Percentiles rank a stretch among this genome's conserved stretches.
phyloP scores from a whole-genome alignment of 2,113 vertebrate genomes.

The Astur gentilis region DNA sequence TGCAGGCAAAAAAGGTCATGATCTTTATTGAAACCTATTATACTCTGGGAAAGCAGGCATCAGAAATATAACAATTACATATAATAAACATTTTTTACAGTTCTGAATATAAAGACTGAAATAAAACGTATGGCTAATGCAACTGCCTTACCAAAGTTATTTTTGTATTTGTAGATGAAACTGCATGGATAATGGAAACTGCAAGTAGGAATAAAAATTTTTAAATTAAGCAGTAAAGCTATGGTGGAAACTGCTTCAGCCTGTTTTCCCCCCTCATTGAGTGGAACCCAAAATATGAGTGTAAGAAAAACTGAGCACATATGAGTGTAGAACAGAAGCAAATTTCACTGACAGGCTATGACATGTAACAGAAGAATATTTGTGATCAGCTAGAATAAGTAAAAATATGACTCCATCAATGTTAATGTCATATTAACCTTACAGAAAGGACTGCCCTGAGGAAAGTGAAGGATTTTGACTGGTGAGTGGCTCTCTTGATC shows the following conservation, averaged over 20 bases:
- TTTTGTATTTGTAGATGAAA: background rate
- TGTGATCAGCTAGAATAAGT: background rate
- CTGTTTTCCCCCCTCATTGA: fast-evolving
- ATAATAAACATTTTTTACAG: background rate
- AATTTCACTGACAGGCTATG: background rate
- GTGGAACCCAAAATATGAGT: background rate
- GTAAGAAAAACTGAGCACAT: background rate
- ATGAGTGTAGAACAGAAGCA: background rate
- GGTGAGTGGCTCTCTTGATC: background rate
- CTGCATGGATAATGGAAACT: background rate
- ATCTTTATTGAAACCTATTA: background rate
- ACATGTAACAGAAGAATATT: background rate
- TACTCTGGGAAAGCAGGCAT: background rate
- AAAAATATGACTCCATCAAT: background rate
- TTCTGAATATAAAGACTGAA: background rate
- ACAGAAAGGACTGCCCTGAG: background rate
- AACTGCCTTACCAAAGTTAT: background rate
- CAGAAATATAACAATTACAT: background rate
- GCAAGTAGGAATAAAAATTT: background rate
- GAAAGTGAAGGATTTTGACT: background rate
- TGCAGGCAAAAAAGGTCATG: background rate
- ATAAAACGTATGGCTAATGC: background rate
- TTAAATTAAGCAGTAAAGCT: background rate
- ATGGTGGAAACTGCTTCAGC: background rate
- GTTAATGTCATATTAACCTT: background rate